Conservation (phyloP, 1,140 invertebrate genomes). For the Carposina sasakii region DNA sequence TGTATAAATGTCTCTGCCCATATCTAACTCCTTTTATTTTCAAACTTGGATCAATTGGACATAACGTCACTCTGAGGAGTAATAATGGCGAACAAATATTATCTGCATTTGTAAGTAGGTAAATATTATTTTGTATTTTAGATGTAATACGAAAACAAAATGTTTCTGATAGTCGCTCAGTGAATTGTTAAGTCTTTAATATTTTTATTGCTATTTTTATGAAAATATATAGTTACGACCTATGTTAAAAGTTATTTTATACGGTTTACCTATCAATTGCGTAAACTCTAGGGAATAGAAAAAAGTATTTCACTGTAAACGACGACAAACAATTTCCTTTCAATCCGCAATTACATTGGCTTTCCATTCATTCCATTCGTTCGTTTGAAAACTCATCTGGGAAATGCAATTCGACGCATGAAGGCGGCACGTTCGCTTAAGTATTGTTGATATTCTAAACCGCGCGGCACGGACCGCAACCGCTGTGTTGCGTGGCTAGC, state of each 20-base stretch:
- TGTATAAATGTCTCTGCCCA: no score
- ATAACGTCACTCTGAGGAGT: no score
- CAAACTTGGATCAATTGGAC: no score
- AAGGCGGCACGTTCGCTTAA: constrained; percentile 39
- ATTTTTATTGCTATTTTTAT: not conserved
- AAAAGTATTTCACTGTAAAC: not conserved
- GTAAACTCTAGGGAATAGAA: not conserved
- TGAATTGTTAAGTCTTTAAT: no score
- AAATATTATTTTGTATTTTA: no score
- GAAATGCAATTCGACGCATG: constrained; percentile 40
- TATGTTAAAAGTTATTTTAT: not conserved
- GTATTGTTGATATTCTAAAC: constrained; percentile 62
- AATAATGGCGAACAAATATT: no score
- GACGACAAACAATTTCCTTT: constrained; percentile 28
- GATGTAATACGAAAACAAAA: no score
- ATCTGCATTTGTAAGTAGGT: no score
- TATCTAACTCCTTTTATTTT: no score
- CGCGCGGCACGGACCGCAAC: constrained; percentile 38
- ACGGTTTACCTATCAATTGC: not conserved
- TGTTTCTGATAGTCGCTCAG: no score
- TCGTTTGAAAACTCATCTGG: constrained; percentile 55
- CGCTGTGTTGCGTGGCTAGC: constrained; percentile 43
- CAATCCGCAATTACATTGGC: constrained; percentile 28
- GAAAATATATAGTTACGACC: not conserved
- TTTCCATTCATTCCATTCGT: constrained; percentile 3